Evolutionary conservation across 2,797 vertebrate genomes (phyloP).

Genomic region (Acrocephalus scirpaceus): DNA sequence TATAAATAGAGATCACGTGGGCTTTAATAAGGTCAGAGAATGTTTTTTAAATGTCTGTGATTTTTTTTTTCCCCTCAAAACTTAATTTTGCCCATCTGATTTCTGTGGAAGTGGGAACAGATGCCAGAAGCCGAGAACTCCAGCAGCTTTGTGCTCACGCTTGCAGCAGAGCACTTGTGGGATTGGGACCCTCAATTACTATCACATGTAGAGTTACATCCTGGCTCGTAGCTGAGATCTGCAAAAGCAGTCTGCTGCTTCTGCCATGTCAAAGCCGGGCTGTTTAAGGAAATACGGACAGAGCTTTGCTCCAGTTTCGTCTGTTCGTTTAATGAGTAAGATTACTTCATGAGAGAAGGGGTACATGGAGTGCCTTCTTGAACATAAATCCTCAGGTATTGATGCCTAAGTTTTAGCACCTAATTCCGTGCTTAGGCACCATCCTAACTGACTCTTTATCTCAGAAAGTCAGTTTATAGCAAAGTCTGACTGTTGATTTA

Average conservation of each 20-base stretch:
- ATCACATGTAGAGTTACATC: slow-evolving; percentile 46
- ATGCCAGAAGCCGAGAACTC: slow-evolving; percentile 65
- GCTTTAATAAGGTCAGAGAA: slow-evolving; percentile 72
- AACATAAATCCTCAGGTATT: not conserved
- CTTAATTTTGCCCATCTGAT: slow-evolving; percentile 71
- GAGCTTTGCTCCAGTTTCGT: slow-evolving; percentile 4
- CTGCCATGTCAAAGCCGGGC: not conserved
- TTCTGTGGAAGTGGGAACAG: slow-evolving; percentile 69
- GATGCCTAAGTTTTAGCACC: not conserved
- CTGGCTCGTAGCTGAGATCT: slow-evolving; percentile 39
- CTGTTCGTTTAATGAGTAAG: not conserved
- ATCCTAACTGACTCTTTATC: not conserved
- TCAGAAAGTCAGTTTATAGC: slow-evolving; percentile 7
- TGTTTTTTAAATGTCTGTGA: slow-evolving; percentile 67
- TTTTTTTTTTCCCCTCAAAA: slow-evolving; percentile 38
- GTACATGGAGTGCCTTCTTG: not conserved
- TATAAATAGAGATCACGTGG: slow-evolving; percentile 68
- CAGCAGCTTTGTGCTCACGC: slow-evolving; percentile 53
- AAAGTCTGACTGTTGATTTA: slow-evolving; percentile 30
- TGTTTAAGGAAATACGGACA: not conserved
- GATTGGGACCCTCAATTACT: slow-evolving; percentile 67
- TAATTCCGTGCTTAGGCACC: slow-evolving; percentile 6
- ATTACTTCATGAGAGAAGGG: slow-evolving; percentile 10
- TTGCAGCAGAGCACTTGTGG: slow-evolving; percentile 31
- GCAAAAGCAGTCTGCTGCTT: slow-evolving; percentile 46